Evolutionary conservation across 2,888 invertebrate genomes (phyloP), one percentile per base, ranked within the genome.

Genomic region (Exephanes ischioxanthus): DNA sequence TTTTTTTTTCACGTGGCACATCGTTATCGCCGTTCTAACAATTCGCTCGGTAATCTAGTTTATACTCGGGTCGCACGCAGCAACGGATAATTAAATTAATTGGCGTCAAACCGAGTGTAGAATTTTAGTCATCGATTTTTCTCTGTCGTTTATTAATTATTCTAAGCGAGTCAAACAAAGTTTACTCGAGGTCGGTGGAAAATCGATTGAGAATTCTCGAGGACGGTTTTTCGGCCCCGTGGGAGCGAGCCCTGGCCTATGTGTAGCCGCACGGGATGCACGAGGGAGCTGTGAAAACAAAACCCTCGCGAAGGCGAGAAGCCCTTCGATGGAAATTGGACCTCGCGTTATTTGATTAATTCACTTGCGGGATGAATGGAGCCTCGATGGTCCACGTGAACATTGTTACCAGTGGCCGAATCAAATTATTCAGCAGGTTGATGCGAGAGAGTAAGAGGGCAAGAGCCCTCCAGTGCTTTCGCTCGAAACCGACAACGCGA

Each of bases 1-100:
- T 75, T 83, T 66, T 76, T 72, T 77, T 68, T 72, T 84, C 70
- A 67, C 70, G 79, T 83, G 73, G 70, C 80, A 87, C 81, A 79
- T 83, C 75, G 58, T 87, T 41, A 87, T 86, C 71, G 81, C 85
- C 81, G 80, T 80, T 85, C 86, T 78, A 84, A 87, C 58, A 85
- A 86, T 51, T 68, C 33, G 67, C 55, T 81, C 80, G 75, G 1
- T 75, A 55, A 45, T 55, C n/a, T 63, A 70, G 68, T 48, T 48
- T 22, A 58, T 58, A 58, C 26, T 58, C 58, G 45, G 55, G 33
- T 61, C 75, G 45, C 58, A 70, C 22, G 75, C 55, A 68, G 19
- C 33, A 58, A 45, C 80, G 75, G 37, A 71, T 58, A 82, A 70
- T 76, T 30, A 71, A 76, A 76, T 75, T 33, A 75, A 55, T 45